Percentiles rank a stretch among this genome's conserved stretches.
phyloP scores from a whole-genome alignment of 2,797 vertebrate species.

The Gymnoscopelus microlampas region DNA sequence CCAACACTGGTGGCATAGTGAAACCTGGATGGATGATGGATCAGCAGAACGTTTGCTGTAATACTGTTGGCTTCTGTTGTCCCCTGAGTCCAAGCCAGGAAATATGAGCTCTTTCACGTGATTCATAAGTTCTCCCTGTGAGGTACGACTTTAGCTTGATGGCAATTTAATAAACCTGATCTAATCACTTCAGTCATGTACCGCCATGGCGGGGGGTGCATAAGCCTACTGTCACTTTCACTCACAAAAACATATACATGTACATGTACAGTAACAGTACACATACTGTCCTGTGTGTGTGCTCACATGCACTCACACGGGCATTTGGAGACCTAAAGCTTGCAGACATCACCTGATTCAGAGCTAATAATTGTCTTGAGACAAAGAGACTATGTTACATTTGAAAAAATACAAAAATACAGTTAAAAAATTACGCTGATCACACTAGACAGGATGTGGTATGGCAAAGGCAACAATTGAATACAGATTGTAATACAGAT shows the following conservation, averaged over 20 bases:
- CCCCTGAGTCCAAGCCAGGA: constrained; percentile 33
- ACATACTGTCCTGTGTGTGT: no score
- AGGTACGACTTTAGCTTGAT: constrained; percentile 53
- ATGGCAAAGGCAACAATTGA: no score
- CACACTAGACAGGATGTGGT: no score
- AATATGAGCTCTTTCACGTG: constrained; percentile 66
- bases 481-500: not conserved
- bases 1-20: constrained; percentile 24
- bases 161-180: constrained; percentile 56
- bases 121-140: constrained; percentile 56
- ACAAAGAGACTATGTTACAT: not conserved
- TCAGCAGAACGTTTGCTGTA: no score
- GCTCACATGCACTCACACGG: constrained; percentile 6
- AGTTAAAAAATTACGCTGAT: no score
- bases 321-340: not conserved
- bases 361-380: no score
- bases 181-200: constrained; percentile 54
- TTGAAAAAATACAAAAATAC: constrained; percentile 2
- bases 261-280: constrained; percentile 10
- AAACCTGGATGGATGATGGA: constrained; percentile 27
- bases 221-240: constrained; percentile 9
- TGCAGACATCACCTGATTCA: constrained; percentile 4
- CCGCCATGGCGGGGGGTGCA: constrained; percentile 4
- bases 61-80: no score
- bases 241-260: constrained; percentile 18